A percentile compares a stretch with the other conserved stretches of the same genome.
These are phyloP conservation scores for Lucilia sericata DNA, from an alignment of 1,140 invertebrate species.

Conservation along the genomic window DNA sequence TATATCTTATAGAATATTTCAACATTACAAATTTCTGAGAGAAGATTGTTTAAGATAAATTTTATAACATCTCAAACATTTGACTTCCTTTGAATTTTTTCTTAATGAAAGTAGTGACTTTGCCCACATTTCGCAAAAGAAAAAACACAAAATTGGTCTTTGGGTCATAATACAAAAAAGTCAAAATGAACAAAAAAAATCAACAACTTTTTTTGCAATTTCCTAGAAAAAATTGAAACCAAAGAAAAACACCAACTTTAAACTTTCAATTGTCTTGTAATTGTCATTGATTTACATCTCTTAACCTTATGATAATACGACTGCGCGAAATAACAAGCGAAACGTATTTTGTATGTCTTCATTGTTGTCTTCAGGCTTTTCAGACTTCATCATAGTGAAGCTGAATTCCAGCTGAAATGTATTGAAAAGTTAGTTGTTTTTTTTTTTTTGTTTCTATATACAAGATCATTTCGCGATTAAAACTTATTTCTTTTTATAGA, in stretches of 20 bases:
- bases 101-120: too few relatives aligned
- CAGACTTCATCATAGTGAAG: too few relatives aligned
- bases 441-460: background rate
- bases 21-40: too few relatives aligned
- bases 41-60: too few relatives aligned
- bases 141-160: background rate
- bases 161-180: slow-evolving; percentile 4
- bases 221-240: background rate
- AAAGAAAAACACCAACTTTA: background rate
- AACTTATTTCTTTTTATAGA: slow-evolving; percentile 7
- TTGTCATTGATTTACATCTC: slow-evolving; percentile 43
- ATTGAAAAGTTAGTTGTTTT: too few relatives aligned
- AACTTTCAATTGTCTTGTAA: slow-evolving; percentile 44
- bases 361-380: background rate
- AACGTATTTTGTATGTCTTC: slow-evolving; percentile 13
- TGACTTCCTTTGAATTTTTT: background rate
- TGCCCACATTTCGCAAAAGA: background rate
- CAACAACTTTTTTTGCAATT: background rate
- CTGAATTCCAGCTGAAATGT: too few relatives aligned
- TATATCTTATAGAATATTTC: too few relatives aligned
- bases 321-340: too few relatives aligned
- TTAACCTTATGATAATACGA: background rate
- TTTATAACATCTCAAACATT: too few relatives aligned
- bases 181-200: background rate
- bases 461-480: slow-evolving; percentile 14